A percentile compares a stretch with the other conserved stretches of the same genome.
phyloP scores from a whole-genome alignment of 2,888 invertebrate genomes.

The Apodemia hepburni region DNA sequence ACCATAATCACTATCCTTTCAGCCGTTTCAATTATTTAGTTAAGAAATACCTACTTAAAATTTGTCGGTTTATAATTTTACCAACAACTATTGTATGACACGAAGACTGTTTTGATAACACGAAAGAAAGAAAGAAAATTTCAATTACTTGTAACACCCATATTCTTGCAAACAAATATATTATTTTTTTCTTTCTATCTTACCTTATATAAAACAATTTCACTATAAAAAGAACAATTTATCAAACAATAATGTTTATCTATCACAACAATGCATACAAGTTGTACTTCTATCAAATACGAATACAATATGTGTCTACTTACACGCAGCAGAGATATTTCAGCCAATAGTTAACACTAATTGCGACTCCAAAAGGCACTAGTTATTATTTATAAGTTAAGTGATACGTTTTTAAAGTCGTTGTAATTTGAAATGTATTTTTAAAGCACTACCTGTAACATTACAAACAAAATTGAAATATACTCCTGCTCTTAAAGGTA shows the following conservation, averaged over 20 bases:
- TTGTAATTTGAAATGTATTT: constrained; percentile 38
- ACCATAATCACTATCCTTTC: no score
- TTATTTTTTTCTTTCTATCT: no score
- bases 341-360: constrained; percentile 39
- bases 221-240: background rate
- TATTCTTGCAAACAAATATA: no score
- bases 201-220: background rate
- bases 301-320: constrained; percentile 21
- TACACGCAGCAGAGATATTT: constrained; percentile 21
- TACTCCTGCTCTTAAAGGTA: background rate
- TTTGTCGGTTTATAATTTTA: no score
- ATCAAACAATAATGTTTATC: constrained; percentile 20
- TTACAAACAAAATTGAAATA: background rate
- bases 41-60: no score
- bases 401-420: constrained; percentile 51
- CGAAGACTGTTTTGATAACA: background rate
- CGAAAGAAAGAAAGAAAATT: no score
- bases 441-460: constrained; percentile 2
- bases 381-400: constrained; percentile 46
- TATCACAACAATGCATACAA: constrained; percentile 41
- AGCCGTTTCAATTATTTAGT: no score
- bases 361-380: constrained; percentile 63
- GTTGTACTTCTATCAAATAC: constrained; percentile 26
- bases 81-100: no score
- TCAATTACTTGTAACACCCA: no score